Base-by-base conservation (phyloP, 2,888 invertebrate species). In the Chorisops tibialis region DNA sequence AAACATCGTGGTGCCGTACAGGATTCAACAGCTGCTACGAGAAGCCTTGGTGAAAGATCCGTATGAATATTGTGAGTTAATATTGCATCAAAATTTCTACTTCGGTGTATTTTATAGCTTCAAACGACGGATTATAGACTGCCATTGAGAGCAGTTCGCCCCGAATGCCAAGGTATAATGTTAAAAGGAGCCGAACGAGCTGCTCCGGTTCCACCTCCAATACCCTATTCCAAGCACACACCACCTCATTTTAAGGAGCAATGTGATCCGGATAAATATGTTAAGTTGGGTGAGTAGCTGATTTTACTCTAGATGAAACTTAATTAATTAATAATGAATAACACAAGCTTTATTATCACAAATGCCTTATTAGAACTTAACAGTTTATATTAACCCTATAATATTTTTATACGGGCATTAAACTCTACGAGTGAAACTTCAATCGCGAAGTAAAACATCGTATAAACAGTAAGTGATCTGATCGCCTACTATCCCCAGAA, bases 111-210 rank as follows among this genome's bases (percentile, higher is more conserved):
- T 18, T 38, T 38, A 14, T 72, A 89, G 89, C 80, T 88, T 51
- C 83, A 86, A 9, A 81, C 83, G 69, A 86, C 86, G 19, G 82
- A 85, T 67, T 89, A 87, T 74, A 85, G 85, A 70, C 74, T 89
- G 6, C 90, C 90, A 0, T 72, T 90, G 65, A 77, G 85, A 45
- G 81, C 82, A 50, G 88, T 89, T 0, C 79, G 86, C 54, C 86
- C 87, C 14, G 87, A 88, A 78, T 85, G 85, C 67, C 84, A 83
- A 37, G 87, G 86, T 14, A 81, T 87, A 64, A 77, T 83, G 68
- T 79, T 84, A 65, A 83, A 83, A 70, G 72, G 83, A 52, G 82
- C 85, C 9, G 79, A 85, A 68, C 82, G 85, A 38, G 84, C 85
- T 69, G 80, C 60, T 18, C 65, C 68, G 12, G 11, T 60, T 19